Percentiles rank a stretch among this genome's conserved stretches.
These are phyloP conservation scores for Litoditis marina DNA, from an alignment of 2,888 invertebrate species.

Conservation along the genomic window DNA sequence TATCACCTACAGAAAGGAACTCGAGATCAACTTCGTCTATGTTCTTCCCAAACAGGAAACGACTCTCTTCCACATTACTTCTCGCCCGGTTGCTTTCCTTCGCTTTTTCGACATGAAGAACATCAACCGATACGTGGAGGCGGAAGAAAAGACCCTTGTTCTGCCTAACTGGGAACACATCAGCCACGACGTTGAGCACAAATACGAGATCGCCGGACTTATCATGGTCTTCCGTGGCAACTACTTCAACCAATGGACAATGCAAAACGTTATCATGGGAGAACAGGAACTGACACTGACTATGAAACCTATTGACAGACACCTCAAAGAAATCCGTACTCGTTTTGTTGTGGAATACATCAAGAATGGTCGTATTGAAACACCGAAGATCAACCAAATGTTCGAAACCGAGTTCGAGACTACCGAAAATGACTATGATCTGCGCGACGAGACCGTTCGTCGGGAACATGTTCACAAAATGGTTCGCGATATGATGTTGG, in stretches of 20 bases:
- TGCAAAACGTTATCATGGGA: slow-evolving; percentile 34
- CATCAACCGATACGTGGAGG: slow-evolving; percentile 31
- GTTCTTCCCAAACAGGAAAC: slow-evolving; percentile 33
- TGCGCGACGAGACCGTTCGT: slow-evolving; percentile 9
- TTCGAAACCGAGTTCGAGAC: slow-evolving; percentile 1
- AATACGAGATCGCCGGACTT: slow-evolving; percentile 31
- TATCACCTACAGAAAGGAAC: slow-evolving; percentile 20
- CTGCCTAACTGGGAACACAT: slow-evolving; percentile 31
- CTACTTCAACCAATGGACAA: slow-evolving; percentile 25
- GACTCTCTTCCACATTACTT: slow-evolving; percentile 29
- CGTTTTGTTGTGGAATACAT: neutral
- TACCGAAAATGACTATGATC: slow-evolving; percentile 10
- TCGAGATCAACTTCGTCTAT: slow-evolving; percentile 23
- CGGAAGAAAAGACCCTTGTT: slow-evolving; percentile 47
- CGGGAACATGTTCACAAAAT: slow-evolving; percentile 19
- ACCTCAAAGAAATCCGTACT: slow-evolving; percentile 17
- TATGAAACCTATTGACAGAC: neutral
- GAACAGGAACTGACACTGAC: slow-evolving; percentile 8
- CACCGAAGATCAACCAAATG: slow-evolving; percentile 13
- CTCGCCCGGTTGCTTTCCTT: slow-evolving; percentile 42
- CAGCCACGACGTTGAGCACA: slow-evolving; percentile 20
- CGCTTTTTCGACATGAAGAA: slow-evolving; percentile 19
- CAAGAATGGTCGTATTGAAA: slow-evolving; percentile 2
- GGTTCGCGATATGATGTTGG: slow-evolving; percentile 23
- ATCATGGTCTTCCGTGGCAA: slow-evolving; percentile 34